Evolutionary conservation across 2,797 vertebrate genomes (phyloP).

Genomic region (Macroramphosus scolopax): DNA sequence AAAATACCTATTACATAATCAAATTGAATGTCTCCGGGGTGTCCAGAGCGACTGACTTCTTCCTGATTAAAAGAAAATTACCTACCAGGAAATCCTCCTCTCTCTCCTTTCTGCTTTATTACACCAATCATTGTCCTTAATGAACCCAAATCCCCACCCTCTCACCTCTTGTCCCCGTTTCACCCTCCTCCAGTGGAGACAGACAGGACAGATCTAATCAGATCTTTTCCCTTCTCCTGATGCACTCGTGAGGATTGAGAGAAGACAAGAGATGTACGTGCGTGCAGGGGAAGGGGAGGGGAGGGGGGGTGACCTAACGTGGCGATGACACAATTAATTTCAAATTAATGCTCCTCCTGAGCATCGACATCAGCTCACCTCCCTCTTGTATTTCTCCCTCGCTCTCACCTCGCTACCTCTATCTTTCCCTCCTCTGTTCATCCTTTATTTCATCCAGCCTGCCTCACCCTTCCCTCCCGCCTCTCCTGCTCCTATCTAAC

Average conservation of each 20-base stretch:
- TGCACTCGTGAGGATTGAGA: constrained; percentile 53
- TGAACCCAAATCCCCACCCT: constrained; percentile 38
- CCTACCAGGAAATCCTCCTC: constrained; percentile 54
- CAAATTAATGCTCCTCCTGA: constrained; percentile 69
- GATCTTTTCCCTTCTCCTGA: constrained; percentile 59
- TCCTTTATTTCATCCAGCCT: constrained; percentile 33
- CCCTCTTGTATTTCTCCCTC: constrained; percentile 42
- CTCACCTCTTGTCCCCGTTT: constrained; percentile 55
- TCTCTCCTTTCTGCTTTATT: constrained; percentile 52
- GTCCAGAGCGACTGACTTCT: constrained; percentile 21
- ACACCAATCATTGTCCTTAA: constrained; percentile 67
- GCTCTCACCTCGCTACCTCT: constrained; percentile 35
- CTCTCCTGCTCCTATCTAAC: constrained; percentile 31
- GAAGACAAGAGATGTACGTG: constrained; percentile 29
- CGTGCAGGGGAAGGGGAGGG: not conserved
- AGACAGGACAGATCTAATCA: constrained; percentile 69
- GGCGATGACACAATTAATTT: constrained; percentile 74
- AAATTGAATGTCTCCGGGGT: constrained; percentile 22
- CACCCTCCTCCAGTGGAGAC: constrained; percentile 58
- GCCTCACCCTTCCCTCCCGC: constrained; percentile 15
- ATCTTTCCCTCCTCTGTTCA: constrained; percentile 31
- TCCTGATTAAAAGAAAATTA: constrained; percentile 64
- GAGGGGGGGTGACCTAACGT: constrained; percentile 42
- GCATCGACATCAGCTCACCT: constrained; percentile 50
- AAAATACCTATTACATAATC: constrained; percentile 50